phyloP scores from a whole-genome alignment of 2,888 invertebrate species.

The Ganaspis brasiliensis region DNA sequence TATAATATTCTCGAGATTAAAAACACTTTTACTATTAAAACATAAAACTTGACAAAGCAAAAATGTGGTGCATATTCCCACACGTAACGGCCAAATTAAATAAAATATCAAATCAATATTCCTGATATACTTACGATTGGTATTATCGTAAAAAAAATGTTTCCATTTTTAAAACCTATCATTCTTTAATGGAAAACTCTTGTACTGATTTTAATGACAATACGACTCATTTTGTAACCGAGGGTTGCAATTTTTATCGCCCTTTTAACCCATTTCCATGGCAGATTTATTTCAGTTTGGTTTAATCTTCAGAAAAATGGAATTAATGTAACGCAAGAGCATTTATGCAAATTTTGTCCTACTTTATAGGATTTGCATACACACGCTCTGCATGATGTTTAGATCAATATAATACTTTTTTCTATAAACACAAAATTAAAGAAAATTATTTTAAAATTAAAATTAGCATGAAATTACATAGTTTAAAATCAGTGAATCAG shows the following conservation, averaged over 20 bases:
- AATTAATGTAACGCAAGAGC: constrained; percentile 11
- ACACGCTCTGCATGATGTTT: constrained; percentile 1
- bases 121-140: no score
- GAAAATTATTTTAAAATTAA: constrained; percentile 19
- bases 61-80: no score
- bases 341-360: constrained; percentile 29
- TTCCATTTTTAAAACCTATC: no score
- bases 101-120: no score
- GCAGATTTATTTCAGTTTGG: neutral
- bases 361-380: constrained; percentile 25
- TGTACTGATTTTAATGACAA: no score
- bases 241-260: neutral
- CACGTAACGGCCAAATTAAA: no score
- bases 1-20: no score
- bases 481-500: constrained; percentile 8
- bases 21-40: no score
- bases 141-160: no score
- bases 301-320: neutral
- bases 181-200: no score
- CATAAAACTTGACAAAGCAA: no score
- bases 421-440: neutral
- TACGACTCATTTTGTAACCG: neutral
- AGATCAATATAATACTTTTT: constrained; percentile 3
- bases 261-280: neutral
- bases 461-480: constrained; percentile 22